A percentile compares a stretch with the other conserved stretches of the same genome.
These are phyloP conservation scores for Ochropacha duplaris DNA, from an alignment of 2,888 invertebrate species.

Conservation along the genomic window DNA sequence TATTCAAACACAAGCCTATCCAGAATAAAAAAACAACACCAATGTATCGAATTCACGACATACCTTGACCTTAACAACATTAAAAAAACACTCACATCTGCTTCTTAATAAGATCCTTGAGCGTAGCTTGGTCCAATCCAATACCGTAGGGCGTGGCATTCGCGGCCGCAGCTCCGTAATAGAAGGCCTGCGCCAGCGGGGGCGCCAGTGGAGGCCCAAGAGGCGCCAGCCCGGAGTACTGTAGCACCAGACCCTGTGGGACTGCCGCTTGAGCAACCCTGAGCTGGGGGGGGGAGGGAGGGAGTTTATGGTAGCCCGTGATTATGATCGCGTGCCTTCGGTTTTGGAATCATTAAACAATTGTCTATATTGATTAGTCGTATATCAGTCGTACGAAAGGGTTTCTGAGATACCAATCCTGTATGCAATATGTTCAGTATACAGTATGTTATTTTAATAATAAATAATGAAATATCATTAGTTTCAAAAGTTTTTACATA, in stretches of 20 bases:
- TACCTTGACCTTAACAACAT: no score
- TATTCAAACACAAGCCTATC: no score
- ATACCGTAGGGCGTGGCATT: slow-evolving; percentile 73
- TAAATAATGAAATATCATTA: no score
- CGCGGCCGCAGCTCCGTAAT: slow-evolving; percentile 83
- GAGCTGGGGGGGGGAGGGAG: slow-evolving; percentile 42
- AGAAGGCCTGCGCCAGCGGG: slow-evolving; percentile 79
- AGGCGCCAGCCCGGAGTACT: slow-evolving; percentile 57
- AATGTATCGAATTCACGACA: no score
- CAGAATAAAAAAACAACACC: no score
- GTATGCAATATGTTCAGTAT: no score
- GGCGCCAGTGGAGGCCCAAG: slow-evolving; percentile 51
- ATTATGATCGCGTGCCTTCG: slow-evolving; percentile 6
- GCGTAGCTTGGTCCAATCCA: slow-evolving; percentile 83
- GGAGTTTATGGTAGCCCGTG: slow-evolving; percentile 13
- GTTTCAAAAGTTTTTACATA: no score
- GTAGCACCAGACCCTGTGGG: slow-evolving; percentile 66
- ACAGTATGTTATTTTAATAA: no score
- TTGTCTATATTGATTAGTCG: no score
- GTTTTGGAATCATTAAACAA: neutral
- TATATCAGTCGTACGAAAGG: no score
- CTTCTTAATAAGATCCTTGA: slow-evolving; percentile 93
- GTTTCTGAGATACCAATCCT: no score
- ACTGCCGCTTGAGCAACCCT: slow-evolving; percentile 61
- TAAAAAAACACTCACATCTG: slow-evolving; percentile 96